Percentiles rank a stretch among this genome's conserved stretches.
Conservation (phyloP, 2,888 invertebrate species). For the Germaria angustata region DNA sequence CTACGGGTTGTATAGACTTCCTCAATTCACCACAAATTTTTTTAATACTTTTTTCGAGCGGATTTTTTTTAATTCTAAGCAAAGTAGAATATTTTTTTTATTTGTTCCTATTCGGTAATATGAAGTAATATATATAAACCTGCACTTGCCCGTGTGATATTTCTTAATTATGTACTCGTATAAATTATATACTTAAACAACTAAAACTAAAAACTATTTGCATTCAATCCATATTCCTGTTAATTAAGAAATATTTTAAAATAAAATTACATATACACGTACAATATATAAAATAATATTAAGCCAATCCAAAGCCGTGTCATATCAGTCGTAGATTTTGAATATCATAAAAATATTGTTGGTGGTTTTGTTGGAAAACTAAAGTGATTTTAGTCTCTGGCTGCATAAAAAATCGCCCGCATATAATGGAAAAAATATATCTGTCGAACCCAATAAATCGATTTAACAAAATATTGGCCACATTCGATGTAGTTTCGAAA, state of each 20-base stretch:
- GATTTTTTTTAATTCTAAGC: no score
- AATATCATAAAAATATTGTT: not conserved
- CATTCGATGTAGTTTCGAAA: no score
- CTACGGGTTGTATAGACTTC: no score
- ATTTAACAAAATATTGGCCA: no score
- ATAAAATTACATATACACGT: no score
- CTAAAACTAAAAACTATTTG: slow-evolving; percentile 27
- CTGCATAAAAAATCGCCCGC: no score
- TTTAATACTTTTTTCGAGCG: not conserved
- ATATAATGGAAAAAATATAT: no score
- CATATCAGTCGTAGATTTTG: not conserved
- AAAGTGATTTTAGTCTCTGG: no score
- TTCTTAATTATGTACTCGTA: not conserved
- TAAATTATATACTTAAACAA: slow-evolving; percentile 22
- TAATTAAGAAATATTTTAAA: not conserved
- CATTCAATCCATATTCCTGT: slow-evolving; percentile 42
- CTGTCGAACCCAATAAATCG: no score
- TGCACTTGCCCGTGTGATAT: not conserved
- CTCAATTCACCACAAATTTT: not conserved
- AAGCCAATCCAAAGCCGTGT: not conserved
- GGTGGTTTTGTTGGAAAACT: no score
- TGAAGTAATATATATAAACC: not conserved
- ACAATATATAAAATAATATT: not conserved
- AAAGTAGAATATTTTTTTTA: not conserved
- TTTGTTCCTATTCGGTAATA: not conserved